phyloP scores from a whole-genome alignment of 1,140 invertebrate species.

The Tribolium madens region DNA sequence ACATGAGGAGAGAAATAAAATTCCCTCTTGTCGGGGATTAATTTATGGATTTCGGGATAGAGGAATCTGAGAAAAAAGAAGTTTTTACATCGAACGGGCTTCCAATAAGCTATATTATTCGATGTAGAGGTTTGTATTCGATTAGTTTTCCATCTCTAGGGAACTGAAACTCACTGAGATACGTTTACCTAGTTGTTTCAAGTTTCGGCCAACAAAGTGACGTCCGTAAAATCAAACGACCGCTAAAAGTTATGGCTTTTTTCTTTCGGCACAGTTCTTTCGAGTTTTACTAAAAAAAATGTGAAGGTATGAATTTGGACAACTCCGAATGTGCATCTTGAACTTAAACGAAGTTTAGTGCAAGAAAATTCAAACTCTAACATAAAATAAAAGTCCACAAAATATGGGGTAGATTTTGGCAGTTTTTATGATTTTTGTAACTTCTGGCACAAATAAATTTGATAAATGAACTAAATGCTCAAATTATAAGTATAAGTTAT shows the following conservation, averaged over 20 bases:
- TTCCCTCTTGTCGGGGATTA: neutral
- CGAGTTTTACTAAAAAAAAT: neutral
- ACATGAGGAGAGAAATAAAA: neutral
- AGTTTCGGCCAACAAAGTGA: slow-evolving; percentile 24
- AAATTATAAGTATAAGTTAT: too few relatives aligned
- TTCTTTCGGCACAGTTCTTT: neutral
- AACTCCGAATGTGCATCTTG: too few relatives aligned
- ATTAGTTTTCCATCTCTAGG: slow-evolving; percentile 12
- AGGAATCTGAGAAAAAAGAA: slow-evolving; percentile 10
- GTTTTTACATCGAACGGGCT: slow-evolving; percentile 29
- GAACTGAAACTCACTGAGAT: slow-evolving; percentile 20
- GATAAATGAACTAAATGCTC: too few relatives aligned
- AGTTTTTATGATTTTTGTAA: too few relatives aligned
- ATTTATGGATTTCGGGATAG: slow-evolving; percentile 16
- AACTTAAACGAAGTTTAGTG: too few relatives aligned
- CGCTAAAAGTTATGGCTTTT: slow-evolving; percentile 24
- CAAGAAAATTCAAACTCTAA: too few relatives aligned
- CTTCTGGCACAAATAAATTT: too few relatives aligned
- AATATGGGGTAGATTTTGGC: too few relatives aligned
- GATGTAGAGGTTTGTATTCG: slow-evolving; percentile 33
- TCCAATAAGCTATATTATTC: slow-evolving; percentile 37
- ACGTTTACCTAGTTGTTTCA: slow-evolving; percentile 37
- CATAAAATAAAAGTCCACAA: too few relatives aligned
- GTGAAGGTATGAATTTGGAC: neutral
- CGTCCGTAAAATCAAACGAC: slow-evolving; percentile 37